Evolutionary conservation across 64 coral and sea anemone species (phyloP).

Genomic region (Astreopora myriophthalma): DNA sequence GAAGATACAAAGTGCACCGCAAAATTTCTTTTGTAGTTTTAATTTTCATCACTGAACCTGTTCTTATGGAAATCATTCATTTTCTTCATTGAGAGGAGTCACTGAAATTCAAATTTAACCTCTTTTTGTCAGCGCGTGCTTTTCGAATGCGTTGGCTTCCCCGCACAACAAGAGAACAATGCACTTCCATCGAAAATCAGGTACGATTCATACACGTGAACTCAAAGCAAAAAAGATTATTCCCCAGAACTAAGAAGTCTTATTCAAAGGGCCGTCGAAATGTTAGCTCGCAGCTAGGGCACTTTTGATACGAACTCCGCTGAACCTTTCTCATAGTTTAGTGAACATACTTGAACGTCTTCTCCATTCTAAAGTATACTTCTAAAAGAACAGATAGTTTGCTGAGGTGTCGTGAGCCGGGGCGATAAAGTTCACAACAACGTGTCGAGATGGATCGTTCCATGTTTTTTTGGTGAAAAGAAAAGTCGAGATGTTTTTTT

Average conservation of each 20-base stretch:
- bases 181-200: too few relatives aligned
- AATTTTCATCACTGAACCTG: conserved; percentile 3
- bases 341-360: neutral
- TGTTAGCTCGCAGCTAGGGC: too few relatives aligned
- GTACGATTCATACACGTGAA: too few relatives aligned
- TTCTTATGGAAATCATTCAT: conserved; percentile 29
- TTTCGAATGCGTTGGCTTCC: neutral
- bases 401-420: too few relatives aligned
- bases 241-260: too few relatives aligned
- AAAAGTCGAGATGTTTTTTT: neutral
- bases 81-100: neutral
- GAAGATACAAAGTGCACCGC: neutral
- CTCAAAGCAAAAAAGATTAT: too few relatives aligned
- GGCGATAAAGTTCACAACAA: neutral
- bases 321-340: neutral
- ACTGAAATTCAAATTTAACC: neutral
- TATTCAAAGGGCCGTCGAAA: too few relatives aligned
- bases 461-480: neutral
- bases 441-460: neutral
- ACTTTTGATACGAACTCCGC: neutral
- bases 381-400: neutral
- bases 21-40: neutral
- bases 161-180: neutral
- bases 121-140: neutral
- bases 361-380: neutral